Base-by-base conservation (phyloP, 2,797 vertebrate species). In the Enteromius mattozi region DNA sequence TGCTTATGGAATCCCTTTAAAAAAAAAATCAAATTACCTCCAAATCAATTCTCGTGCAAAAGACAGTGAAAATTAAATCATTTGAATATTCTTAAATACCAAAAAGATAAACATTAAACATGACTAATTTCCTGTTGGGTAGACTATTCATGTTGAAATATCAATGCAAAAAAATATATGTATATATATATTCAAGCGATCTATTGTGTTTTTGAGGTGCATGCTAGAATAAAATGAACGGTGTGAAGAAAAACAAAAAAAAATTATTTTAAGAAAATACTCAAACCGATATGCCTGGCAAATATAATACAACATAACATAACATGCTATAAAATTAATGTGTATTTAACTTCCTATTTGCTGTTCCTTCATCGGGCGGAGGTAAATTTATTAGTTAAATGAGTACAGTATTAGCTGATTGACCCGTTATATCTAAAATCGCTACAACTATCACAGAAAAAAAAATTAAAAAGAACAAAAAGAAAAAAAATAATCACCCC, bases 361-460 rank as follows among this genome's bases (percentile, higher is more conserved):
- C 82, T 16, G 68, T 21, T 78, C 69, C 79, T 88, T 82, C 33
- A 85, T 78, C 17, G 59, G 77, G 42, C 33, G 35, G 56, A 78
- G 66, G 27, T 72, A 77, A 82, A 80, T 78, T 12, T 66, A 87
- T 76, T 61, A 84, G 78, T 79, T 63, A 69, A 51, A 84, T 80
- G 78, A 75, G 40, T 78, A 78, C 54, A 75, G 65, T 74, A 84
- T 87, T 82, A 86, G 71, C 84, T 83, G 65, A 77, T 49, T 71
- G 65, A 87, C 87, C 84, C 63, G 61, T 80, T 80, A 71, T 75
- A 72, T 75, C 72, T 78, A 75, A 88, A 87, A 88, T 85, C 79
- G 79, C 88, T 89, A 89, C 82, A 85, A 87, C 76, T 61, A 47
- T 69, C 51, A 65, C 72, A 80, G 33, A 80, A 78, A 40, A 9